Conservation (phyloP, 2,797 vertebrate species). For the Pristis pectinata region DNA sequence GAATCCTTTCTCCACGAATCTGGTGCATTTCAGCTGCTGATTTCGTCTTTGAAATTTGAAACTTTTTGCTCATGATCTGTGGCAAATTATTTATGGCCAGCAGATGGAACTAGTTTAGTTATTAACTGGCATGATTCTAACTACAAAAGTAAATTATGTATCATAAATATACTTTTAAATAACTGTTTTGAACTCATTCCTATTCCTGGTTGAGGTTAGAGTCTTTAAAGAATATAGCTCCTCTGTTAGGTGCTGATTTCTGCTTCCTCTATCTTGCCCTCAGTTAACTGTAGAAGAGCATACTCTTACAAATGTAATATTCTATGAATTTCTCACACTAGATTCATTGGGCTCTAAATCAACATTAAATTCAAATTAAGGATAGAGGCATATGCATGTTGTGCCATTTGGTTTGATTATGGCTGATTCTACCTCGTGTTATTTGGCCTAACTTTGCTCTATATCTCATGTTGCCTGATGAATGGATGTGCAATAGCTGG, state of each 20-base stretch:
- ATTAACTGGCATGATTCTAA: no score
- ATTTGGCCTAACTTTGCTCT: background rate
- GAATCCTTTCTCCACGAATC: background rate
- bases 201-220: background rate
- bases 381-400: background rate
- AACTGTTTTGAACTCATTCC: background rate
- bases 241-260: background rate
- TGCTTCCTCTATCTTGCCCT: background rate
- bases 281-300: background rate
- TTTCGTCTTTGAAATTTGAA: background rate
- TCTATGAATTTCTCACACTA: background rate
- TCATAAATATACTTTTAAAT: background rate
- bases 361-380: background rate
- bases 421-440: background rate
- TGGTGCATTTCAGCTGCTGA: background rate
- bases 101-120: background rate
- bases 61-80: background rate
- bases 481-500: background rate
- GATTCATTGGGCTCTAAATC: background rate
- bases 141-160: no score
- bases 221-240: background rate
- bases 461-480: background rate
- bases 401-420: background rate
- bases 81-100: background rate
- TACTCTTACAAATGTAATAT: background rate